Percentiles rank a stretch among this genome's conserved stretches.
Conservation (phyloP, 1,140 invertebrate genomes). For the Meteorus sp. region DNA sequence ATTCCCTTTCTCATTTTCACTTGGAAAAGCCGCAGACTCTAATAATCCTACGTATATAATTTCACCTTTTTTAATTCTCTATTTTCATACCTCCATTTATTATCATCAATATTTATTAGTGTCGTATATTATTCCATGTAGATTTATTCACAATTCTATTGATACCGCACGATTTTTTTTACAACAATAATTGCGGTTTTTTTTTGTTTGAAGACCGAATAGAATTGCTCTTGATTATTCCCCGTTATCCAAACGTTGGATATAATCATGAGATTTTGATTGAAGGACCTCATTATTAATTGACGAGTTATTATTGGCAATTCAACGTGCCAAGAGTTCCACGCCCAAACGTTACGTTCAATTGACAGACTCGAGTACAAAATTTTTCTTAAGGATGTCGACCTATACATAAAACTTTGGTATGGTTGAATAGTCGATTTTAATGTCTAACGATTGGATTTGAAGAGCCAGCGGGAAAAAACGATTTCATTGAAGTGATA, state of each 20-base stretch:
- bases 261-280: conserved; percentile 52
- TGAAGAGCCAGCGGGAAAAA: too few relatives aligned
- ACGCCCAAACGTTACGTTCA: conserved; percentile 26
- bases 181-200: neutral
- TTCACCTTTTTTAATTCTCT: neutral
- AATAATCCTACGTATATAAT: neutral
- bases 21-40: conserved; percentile 20
- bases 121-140: too few relatives aligned
- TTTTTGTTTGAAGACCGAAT: conserved; percentile 27
- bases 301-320: conserved; percentile 48
- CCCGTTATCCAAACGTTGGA: conserved; percentile 46
- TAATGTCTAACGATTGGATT: too few relatives aligned
- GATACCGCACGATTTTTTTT: too few relatives aligned
- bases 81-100: too few relatives aligned
- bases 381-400: conserved; percentile 31
- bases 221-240: conserved; percentile 39
- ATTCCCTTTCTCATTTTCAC: too few relatives aligned
- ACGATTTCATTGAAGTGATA: too few relatives aligned
- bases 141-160: too few relatives aligned
- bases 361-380: conserved; percentile 42
- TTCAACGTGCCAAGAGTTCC: conserved; percentile 39
- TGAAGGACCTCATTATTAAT: conserved; percentile 52
- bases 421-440: too few relatives aligned
- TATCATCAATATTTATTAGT: too few relatives aligned
- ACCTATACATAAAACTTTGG: too few relatives aligned